Conservation (phyloP, 2,888 invertebrate genomes). For the Drosophila robusta region DNA sequence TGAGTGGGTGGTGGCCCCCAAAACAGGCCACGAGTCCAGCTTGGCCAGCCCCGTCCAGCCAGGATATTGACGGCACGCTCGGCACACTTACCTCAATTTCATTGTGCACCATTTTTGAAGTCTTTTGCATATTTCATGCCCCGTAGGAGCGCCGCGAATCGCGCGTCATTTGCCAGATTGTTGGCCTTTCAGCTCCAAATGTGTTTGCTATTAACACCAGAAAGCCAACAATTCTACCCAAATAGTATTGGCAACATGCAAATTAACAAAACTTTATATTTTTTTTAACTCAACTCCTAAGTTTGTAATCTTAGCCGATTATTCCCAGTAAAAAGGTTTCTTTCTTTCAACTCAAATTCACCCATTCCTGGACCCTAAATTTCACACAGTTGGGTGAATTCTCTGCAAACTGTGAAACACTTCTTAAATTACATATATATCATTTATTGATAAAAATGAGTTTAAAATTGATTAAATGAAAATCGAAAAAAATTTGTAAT, state of each 20-base stretch:
- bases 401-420: too few species aligned
- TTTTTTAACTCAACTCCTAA: too few species aligned
- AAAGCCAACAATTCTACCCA: neutral
- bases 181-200: conserved; percentile 44
- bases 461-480: neutral
- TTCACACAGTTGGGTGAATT: too few species aligned
- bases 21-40: neutral
- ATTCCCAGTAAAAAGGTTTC: too few species aligned
- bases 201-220: conserved; percentile 33
- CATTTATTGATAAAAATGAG: too few species aligned
- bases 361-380: too few species aligned
- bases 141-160: conserved; percentile 13
- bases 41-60: conserved; percentile 2
- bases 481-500: too few species aligned
- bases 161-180: conserved; percentile 69
- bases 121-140: conserved; percentile 65
- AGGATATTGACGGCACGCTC: conserved; percentile 26
- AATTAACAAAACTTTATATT: too few species aligned
- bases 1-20: conserved; percentile 83
- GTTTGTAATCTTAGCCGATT: too few species aligned
- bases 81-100: conserved; percentile 63
- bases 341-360: too few species aligned
- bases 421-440: too few species aligned
- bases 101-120: conserved; percentile 53
- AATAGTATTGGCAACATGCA: too few species aligned